Percentiles rank a stretch among this genome's conserved stretches.
phyloP scores from a whole-genome alignment of 2,888 invertebrate genomes.

The Conistra vaccinii region DNA sequence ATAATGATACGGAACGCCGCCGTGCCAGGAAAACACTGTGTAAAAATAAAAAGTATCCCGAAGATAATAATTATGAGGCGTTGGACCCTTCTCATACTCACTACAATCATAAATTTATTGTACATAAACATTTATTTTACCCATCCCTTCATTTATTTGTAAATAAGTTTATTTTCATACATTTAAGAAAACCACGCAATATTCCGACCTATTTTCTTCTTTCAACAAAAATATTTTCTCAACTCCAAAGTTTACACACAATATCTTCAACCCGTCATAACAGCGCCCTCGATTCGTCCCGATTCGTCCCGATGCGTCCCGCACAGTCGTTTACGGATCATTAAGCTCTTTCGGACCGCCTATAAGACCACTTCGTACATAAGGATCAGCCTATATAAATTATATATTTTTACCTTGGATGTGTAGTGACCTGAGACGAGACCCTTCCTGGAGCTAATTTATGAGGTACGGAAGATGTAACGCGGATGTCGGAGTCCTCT shows the following conservation, averaged over 20 bases:
- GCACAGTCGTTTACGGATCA: slow-evolving; percentile 72
- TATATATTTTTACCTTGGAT: slow-evolving; percentile 62
- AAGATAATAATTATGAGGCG: background rate
- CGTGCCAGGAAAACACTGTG: too few species aligned
- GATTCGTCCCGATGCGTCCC: slow-evolving; percentile 62
- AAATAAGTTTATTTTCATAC: background rate
- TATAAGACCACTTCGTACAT: slow-evolving; percentile 57
- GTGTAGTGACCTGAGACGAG: slow-evolving; percentile 60
- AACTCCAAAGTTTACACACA: slow-evolving; percentile 42
- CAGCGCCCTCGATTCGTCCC: slow-evolving; percentile 33
- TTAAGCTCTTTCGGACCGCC: slow-evolving; percentile 72
- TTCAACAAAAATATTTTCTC: slow-evolving; percentile 10
- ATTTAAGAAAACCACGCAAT: background rate
- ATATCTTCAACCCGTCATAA: slow-evolving; percentile 52
- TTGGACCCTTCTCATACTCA: background rate
- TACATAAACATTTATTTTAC: background rate
- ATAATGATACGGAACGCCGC: background rate
- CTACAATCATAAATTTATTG: background rate
- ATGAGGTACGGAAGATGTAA: slow-evolving; percentile 51
- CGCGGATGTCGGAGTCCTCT: slow-evolving; percentile 14
- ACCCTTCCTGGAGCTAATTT: slow-evolving; percentile 62
- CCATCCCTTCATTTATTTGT: background rate
- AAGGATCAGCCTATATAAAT: slow-evolving; percentile 56
- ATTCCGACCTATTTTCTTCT: background rate
- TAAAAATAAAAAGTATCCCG: background rate